Conservation (phyloP, 1,140 invertebrate species). For the Phthorimaea operculella region DNA sequence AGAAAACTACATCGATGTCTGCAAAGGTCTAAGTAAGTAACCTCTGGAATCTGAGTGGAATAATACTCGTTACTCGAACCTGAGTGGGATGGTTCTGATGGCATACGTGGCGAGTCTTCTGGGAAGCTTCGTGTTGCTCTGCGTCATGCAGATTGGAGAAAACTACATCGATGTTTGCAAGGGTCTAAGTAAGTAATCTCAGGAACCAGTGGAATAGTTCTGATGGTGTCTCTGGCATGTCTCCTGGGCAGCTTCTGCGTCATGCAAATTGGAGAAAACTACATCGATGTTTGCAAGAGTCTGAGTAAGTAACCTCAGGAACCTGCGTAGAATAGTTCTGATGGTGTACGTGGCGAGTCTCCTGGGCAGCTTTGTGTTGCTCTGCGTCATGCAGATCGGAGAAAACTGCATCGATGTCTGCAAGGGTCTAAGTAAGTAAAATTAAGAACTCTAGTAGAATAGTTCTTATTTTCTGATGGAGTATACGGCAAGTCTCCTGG, state of each 20-base stretch:
- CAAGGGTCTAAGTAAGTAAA: no score
- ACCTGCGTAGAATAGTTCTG: neutral
- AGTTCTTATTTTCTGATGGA: neutral
- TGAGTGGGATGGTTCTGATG: neutral
- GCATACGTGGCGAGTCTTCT: neutral
- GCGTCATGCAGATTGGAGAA: constrained; percentile 13
- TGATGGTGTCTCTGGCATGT: neutral
- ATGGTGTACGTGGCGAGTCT: neutral
- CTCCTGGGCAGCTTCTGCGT: neutral
- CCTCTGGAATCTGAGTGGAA: no score
- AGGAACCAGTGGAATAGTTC: constrained; percentile 2
- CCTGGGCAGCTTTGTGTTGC: neutral
- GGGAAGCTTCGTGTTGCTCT: constrained; percentile 18
- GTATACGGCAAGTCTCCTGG: neutral
- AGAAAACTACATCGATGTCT: neutral
- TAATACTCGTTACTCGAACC: no score
- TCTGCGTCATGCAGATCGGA: no score
- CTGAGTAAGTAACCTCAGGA: neutral
- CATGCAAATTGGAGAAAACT: no score
- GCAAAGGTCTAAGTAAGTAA: constrained; percentile 28
- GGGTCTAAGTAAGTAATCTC: constrained; percentile 24
- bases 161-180: constrained; percentile 12
- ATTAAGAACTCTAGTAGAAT: neutral
- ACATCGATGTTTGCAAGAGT: no score
- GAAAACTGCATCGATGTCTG: no score